phyloP scores from a whole-genome alignment of 2,113 vertebrate genomes.

The Serinus canaria region DNA sequence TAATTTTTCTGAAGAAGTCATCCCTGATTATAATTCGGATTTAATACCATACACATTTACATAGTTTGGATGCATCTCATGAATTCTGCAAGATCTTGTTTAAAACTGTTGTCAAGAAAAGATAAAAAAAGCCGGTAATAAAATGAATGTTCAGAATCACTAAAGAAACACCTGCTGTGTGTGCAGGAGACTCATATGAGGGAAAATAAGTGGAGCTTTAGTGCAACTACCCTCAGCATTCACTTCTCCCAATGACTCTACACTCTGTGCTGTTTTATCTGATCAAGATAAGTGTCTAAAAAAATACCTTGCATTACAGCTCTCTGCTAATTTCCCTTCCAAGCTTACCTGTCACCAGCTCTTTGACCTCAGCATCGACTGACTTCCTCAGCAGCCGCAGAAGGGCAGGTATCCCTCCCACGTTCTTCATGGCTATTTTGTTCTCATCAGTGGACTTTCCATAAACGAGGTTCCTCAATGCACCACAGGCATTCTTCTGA shows the following conservation, averaged over 20 bases:
- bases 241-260: not conserved
- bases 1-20: not conserved
- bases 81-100: not conserved
- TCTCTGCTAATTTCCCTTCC: not conserved
- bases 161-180: not conserved
- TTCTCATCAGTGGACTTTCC: constrained; percentile 96
- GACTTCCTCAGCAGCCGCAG: constrained; percentile 91
- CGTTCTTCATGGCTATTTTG: constrained; percentile 92
- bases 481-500: constrained; percentile 94
- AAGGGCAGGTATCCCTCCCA: constrained; percentile 91
- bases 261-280: not conserved
- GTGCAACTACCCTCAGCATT: not conserved
- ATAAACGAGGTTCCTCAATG: constrained; percentile 93
- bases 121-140: not conserved
- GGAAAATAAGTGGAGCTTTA: not conserved
- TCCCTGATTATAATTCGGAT: not conserved
- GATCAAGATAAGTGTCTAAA: not conserved
- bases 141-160: not conserved
- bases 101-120: not conserved
- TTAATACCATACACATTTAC: not conserved
- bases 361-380: constrained; percentile 89
- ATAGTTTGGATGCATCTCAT: not conserved
- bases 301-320: not conserved
- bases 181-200: not conserved
- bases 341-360: constrained; percentile 91